Base-by-base conservation (phyloP, 2,797 vertebrate genomes). In the Takifugu rubripes region DNA sequence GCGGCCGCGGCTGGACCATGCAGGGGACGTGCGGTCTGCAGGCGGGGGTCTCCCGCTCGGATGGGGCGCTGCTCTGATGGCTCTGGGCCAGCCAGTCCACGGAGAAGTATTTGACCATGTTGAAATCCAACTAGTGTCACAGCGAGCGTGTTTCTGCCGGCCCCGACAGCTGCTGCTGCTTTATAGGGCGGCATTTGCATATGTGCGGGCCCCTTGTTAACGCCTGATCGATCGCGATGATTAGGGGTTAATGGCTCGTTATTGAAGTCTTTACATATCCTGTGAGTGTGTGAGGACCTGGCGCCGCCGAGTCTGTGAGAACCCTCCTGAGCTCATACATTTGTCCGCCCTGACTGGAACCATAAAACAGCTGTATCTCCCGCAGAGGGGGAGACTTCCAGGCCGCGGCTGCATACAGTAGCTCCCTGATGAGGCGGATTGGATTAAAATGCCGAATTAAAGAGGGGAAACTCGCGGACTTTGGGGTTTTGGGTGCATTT, bases 231-330 rank as follows among this genome's bases (percentile, higher is more conserved):
- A 90, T 87, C 82, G 82, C 75, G 58, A 84, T 90, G 89, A 92
- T 91, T 89, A 85, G 79, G 51, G 68, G 68, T 88, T 92, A 92
- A 91, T 91, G 82, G 86, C 83, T 90, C 89, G 80, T 92, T 90
- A 90, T 82, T 90, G 88, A 90, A 88, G 87, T 85, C 86, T 90
- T 89, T 83, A 89, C 88, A 88, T 87, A 86, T 91, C 89, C 89
- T 89, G 87, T 88, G 87, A 89, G 81, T 77, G 89, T 90, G 91
- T 83, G 90, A 89, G 89, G 78, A 77, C 71, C 82, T 85, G 92
- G 92, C 92, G 91, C 90, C 92, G 21, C 54, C 24, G 71, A 83
- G 91, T 91, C 92, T 92, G 85, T 80, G 82, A 83, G 85, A 90
- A 77, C 55, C 56, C 48, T 54, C 58, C 68, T 63, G 59, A 81